phyloP scores from a whole-genome alignment of 2,797 vertebrate species.

The Crenichthys baileyi region DNA sequence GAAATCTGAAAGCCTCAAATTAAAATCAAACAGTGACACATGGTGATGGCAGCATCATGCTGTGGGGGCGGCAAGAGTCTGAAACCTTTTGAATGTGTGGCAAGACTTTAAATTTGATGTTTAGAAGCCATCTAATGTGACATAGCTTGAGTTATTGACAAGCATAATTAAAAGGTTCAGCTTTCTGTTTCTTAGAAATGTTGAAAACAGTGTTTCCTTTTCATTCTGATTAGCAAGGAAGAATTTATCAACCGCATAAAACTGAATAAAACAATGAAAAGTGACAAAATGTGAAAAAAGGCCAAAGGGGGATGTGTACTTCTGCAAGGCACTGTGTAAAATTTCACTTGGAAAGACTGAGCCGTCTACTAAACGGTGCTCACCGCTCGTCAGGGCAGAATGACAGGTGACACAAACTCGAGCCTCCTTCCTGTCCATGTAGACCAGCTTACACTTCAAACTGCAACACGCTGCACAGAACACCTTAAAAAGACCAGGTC shows the following conservation, averaged over 20 bases:
- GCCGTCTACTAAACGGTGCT: constrained; percentile 60
- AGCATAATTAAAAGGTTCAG: background rate
- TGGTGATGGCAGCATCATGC: too few species aligned
- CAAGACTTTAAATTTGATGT: background rate
- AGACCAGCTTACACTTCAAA: constrained; percentile 90
- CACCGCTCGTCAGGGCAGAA: constrained; percentile 90
- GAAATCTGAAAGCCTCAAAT: too few species aligned
- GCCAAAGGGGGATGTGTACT: too few species aligned
- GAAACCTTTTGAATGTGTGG: too few species aligned
- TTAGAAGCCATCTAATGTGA: background rate
- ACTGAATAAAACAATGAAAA: background rate
- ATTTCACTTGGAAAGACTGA: background rate
- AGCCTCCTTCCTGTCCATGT: constrained; percentile 97
- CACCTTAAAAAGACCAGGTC: constrained; percentile 80
- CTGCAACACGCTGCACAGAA: constrained; percentile 96
- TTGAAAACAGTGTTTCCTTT: background rate
- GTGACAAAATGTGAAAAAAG: background rate
- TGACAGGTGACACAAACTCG: constrained; percentile 97
- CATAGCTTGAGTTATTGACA: background rate
- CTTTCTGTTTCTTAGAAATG: background rate
- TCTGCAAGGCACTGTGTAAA: too few species aligned
- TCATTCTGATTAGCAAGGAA: background rate
- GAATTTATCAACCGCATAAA: background rate
- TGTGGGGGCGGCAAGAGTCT: too few species aligned
- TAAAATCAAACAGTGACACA: too few species aligned